Conservation (phyloP, 2,888 invertebrate species). For the Drosophila imparisetae region DNA sequence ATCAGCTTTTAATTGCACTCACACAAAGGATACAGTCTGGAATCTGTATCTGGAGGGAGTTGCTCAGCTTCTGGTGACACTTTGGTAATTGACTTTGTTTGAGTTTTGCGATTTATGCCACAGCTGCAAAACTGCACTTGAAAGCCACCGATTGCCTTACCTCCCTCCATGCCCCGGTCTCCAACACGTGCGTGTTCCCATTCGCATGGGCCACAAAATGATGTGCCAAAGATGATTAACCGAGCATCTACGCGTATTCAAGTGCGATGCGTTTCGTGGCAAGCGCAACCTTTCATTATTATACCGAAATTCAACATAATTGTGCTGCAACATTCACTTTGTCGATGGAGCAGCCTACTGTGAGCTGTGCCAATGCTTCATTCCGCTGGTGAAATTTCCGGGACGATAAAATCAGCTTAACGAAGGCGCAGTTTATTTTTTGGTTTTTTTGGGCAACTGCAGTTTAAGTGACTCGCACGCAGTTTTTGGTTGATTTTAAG, state of each 20-base stretch:
- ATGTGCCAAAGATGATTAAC: conserved; percentile 69
- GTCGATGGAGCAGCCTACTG: conserved; percentile 26
- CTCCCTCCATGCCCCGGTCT: not conserved
- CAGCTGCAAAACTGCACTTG: conserved; percentile 27
- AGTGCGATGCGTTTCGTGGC: conserved; percentile 51
- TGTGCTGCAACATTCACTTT: conserved; percentile 57
- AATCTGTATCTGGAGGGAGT: conserved; percentile 41
- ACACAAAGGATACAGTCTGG: not conserved
- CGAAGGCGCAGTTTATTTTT: conserved; percentile 39
- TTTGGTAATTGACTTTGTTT: conserved; percentile 67
- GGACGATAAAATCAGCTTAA: conserved; percentile 73
- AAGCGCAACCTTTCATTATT: conserved; percentile 66
- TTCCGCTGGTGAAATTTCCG: conserved; percentile 61
- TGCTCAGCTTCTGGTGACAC: conserved; percentile 46
- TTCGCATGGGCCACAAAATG: conserved; percentile 42
- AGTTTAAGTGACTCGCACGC: conserved; percentile 39
- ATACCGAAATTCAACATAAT: conserved; percentile 53
- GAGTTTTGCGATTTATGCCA: conserved; percentile 47
- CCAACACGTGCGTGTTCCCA: conserved; percentile 12
- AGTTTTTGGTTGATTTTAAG: conserved; percentile 47
- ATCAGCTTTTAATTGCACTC: conserved; percentile 83
- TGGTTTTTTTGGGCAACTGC: conserved; percentile 34
- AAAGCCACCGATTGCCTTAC: conserved; percentile 26
- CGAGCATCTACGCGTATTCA: conserved; percentile 33
- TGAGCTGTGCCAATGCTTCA: conserved; percentile 14